Base-by-base conservation (phyloP, 2,113 vertebrate genomes). In the Cinclus cinclus region DNA sequence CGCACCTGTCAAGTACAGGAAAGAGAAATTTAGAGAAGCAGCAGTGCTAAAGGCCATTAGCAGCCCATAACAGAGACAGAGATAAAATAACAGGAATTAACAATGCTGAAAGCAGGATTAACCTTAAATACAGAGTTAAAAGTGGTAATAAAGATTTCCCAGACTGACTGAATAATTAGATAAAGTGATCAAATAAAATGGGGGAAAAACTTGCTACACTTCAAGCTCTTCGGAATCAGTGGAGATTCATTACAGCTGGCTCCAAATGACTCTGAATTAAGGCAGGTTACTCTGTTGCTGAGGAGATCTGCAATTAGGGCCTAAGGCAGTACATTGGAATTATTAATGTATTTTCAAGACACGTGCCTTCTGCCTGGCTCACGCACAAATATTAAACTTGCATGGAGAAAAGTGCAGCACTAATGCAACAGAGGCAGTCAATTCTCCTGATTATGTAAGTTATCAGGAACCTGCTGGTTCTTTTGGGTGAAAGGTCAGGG, bases 381-480 rank as follows among this genome's bases (percentile, higher is more conserved):
- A 4, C 23, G 53, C 41, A 27, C 7, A 20, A 24, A 15, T 15
- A 19, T 7, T 30, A 22, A 71, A 30, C 10, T 2, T 17, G 9
- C 24, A 1, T 0, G 13, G 31, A 41, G 44, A 12, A 22, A 35
- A 49, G 35, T 1, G 3, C 10, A 56, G 19, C 41, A 15, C 19
- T 18, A 14, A 13, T 44, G 31, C 42, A 67, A 31, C 35, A 56
- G 52, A 17, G 83, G 20, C 35, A 20, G 4, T 17, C 33, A 7
- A 25, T 47, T 71, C 50, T 42, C 5, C 49, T 3, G 3, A 25
- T 60, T 3, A 1, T 37, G 23, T 4, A 1, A 41, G 5, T 4
- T 28, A 7, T 7, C 3, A 6, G 16, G 39, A 67, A 21, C 28
- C 50, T 39, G 22, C 10, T 47, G 50, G 11, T 1, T 65, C 21